These are phyloP conservation scores for Antechinus flavipes DNA, from an alignment of 2,113 vertebrate genomes.

Conservation along the genomic window DNA sequence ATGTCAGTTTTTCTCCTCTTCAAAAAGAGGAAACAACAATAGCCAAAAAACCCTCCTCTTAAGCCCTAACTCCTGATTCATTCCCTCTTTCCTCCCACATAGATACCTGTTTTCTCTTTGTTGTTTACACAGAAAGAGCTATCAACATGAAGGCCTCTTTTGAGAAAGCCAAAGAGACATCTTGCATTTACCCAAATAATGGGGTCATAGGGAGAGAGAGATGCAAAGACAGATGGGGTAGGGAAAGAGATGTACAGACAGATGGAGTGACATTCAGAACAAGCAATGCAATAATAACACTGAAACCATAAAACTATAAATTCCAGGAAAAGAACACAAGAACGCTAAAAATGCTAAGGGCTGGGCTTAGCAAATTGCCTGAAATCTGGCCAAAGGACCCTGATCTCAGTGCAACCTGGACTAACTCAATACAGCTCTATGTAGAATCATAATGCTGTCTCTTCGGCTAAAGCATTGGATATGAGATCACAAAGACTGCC, in stretches of 20 bases:
- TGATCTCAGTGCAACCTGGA: not conserved
- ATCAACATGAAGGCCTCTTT: constrained; percentile 63
- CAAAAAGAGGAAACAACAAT: constrained; percentile 24
- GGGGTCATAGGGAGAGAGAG: constrained; percentile 74
- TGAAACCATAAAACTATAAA: constrained; percentile 62
- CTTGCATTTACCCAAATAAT: constrained; percentile 74
- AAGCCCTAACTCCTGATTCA: constrained; percentile 34
- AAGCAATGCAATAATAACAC: constrained; percentile 67
- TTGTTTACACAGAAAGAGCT: constrained; percentile 68
- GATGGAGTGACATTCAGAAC: constrained; percentile 71
- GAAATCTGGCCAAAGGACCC: constrained; percentile 20
- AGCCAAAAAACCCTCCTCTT: constrained; percentile 58
- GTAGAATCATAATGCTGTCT: not conserved
- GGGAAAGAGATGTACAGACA: constrained; percentile 63
- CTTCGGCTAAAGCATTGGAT: not conserved
- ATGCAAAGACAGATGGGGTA: constrained; percentile 45
- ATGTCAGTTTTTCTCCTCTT: not conserved
- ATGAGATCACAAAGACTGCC: not conserved
- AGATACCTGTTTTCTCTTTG: constrained; percentile 71
- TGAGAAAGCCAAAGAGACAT: constrained; percentile 75
- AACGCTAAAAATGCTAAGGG: constrained; percentile 51
- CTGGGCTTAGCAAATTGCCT: constrained; percentile 7
- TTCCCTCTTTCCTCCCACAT: constrained; percentile 57
- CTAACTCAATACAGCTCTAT: not conserved
- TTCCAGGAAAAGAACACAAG: constrained; percentile 24